Conservation (phyloP, 2,888 invertebrate genomes). For the Standfussiana lucernea region DNA sequence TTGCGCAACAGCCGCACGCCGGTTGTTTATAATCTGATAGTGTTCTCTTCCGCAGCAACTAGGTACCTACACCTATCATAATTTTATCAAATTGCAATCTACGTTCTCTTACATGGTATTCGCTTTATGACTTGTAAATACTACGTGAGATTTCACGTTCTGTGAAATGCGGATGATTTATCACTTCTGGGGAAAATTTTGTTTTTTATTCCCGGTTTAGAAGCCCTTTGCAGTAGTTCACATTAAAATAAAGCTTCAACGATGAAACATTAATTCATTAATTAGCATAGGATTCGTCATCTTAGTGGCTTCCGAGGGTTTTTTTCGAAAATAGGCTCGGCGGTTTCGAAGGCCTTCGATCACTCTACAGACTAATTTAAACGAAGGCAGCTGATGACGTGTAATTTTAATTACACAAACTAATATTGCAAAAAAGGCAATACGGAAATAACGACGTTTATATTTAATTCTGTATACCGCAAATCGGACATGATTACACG, state of each 20-base stretch:
- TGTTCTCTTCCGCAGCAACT: conserved; percentile 53
- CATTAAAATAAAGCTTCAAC: neutral
- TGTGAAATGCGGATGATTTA: conserved; percentile 32
- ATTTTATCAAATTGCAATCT: conserved; percentile 63
- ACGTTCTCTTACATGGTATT: conserved; percentile 24
- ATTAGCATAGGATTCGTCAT: neutral
- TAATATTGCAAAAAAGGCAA: conserved; percentile 36
- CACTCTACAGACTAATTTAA: conserved; percentile 18
- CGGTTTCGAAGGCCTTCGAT: neutral
- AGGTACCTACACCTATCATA: conserved; percentile 43
- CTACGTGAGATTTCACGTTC: conserved; percentile 31
- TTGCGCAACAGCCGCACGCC: conserved; percentile 49
- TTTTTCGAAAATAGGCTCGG: neutral
- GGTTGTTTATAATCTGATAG: conserved; percentile 58
- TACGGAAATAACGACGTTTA: conserved; percentile 47
- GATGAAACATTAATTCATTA: no score
- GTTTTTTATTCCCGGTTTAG: neutral
- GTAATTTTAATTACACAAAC: conserved; percentile 45
- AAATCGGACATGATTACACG: conserved; percentile 30
- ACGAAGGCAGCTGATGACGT: conserved; percentile 35
- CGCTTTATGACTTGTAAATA: conserved; percentile 17
- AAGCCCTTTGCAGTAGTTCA: neutral
- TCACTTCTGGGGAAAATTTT: neutral
- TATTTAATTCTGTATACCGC: conserved; percentile 32
- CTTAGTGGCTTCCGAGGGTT: neutral